These are phyloP conservation scores for Jaculus jaculus DNA, from an alignment of 2,113 vertebrate species.

Conservation along the genomic window DNA sequence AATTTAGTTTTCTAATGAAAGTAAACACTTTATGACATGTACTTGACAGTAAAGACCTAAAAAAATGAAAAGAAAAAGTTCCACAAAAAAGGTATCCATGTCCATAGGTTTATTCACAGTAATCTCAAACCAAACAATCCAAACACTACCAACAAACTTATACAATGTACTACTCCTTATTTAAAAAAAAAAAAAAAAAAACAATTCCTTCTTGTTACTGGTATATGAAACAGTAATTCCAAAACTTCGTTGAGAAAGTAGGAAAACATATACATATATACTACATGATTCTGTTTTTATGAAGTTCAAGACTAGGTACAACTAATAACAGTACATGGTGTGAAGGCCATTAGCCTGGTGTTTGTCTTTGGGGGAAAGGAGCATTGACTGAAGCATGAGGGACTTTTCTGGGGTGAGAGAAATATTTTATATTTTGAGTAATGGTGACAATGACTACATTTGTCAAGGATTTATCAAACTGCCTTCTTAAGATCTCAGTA, in stretches of 20 bases:
- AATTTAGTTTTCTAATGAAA: background rate
- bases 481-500: background rate
- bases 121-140: constrained; percentile 34
- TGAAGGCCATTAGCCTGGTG: too few species aligned
- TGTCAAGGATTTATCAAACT: background rate
- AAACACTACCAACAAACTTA: constrained; percentile 37
- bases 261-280: background rate
- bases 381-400: background rate
- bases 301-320: background rate
- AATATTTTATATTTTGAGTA: background rate
- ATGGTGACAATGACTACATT: background rate
- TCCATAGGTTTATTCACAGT: constrained; percentile 52
- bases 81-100: background rate
- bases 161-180: constrained; percentile 21
- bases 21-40: background rate
- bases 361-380: background rate
- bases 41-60: background rate
- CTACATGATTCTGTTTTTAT: background rate
- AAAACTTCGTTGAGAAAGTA: background rate
- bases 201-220: constrained; percentile 14
- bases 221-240: constrained; percentile 4
- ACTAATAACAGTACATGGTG: background rate
- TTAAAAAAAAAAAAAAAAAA: too few species aligned
- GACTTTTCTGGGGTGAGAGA: background rate
- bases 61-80: background rate